Percentiles rank a stretch among this genome's conserved stretches.
Conservation (phyloP, 2,888 invertebrate genomes). For the Drosophila subsilvestris region DNA sequence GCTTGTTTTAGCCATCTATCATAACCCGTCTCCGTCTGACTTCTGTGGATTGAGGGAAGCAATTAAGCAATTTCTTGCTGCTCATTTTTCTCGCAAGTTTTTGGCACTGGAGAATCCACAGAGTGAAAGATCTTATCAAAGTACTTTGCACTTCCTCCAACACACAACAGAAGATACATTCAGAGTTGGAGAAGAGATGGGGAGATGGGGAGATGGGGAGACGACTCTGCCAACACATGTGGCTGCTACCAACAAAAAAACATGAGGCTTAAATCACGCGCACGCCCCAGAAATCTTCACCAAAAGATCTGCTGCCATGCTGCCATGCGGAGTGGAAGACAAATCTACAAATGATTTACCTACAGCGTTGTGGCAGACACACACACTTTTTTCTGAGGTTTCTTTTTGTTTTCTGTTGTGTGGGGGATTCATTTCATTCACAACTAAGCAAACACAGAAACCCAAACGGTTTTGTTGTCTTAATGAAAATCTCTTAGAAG, state of each 20-base stretch:
- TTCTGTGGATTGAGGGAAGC: constrained; percentile 7
- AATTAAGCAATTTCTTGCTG: constrained; percentile 48
- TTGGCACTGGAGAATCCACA: constrained; percentile 2
- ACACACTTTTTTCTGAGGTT: constrained; percentile 14
- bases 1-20: constrained; percentile 28
- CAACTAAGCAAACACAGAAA: constrained; percentile 31
- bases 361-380: constrained; percentile 58
- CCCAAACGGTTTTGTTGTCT: constrained; percentile 67
- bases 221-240: not conserved
- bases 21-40: constrained; percentile 24
- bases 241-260: constrained; percentile 56
- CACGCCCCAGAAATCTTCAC: constrained; percentile 70
- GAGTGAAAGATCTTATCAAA: constrained; percentile 63
- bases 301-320: constrained; percentile 46
- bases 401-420: constrained; percentile 5
- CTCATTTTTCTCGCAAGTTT: constrained; percentile 54
- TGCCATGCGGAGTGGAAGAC: constrained; percentile 52
- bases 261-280: constrained; percentile 65
- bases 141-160: constrained; percentile 76
- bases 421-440: constrained; percentile 63
- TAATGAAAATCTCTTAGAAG: constrained; percentile 70
- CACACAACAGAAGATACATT: constrained; percentile 18
- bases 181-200: no score
- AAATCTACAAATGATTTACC: constrained; percentile 77
- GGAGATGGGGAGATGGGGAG: not conserved